Evolutionary conservation across 2,113 vertebrate genomes (phyloP).

Genomic region (Phaethornis superciliosus): DNA sequence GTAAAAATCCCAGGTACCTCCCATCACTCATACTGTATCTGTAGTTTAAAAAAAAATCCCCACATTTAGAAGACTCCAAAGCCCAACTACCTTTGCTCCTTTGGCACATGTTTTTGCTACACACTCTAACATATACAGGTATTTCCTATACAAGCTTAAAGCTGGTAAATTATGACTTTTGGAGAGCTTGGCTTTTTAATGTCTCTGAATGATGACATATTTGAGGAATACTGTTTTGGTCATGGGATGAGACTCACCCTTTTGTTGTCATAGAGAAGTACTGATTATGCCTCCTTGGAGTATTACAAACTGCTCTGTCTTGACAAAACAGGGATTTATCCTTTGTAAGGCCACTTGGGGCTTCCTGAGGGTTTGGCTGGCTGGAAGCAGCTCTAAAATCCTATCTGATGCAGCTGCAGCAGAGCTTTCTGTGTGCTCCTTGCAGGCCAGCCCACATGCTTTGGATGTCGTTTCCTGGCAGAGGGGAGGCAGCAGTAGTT

Average conservation of each 20-base stretch:
- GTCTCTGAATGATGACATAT: not conserved
- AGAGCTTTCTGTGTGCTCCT: not conserved
- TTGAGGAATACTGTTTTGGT: not conserved
- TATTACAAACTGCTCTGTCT: not conserved
- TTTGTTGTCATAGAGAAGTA: constrained; percentile 24
- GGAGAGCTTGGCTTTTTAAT: not conserved
- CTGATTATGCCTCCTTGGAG: not conserved
- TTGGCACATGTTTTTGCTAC: not conserved
- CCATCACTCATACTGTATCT: not conserved
- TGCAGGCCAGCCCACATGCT: not conserved
- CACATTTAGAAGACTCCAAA: not conserved
- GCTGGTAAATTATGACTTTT: not conserved
- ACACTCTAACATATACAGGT: not conserved
- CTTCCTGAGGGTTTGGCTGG: not conserved
- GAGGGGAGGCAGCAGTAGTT: not conserved
- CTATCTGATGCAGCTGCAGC: not conserved
- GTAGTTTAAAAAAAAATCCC: not conserved
- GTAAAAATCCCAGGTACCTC: not conserved
- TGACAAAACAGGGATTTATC: constrained; percentile 3
- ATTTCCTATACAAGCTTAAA: not conserved
- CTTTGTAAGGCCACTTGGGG: not conserved
- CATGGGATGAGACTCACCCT: constrained; percentile 40
- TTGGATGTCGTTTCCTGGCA: not conserved
- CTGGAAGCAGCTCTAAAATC: not conserved
- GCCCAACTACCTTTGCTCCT: not conserved